phyloP scores from a whole-genome alignment of 2,888 invertebrate genomes.

The Spodoptera exigua region DNA sequence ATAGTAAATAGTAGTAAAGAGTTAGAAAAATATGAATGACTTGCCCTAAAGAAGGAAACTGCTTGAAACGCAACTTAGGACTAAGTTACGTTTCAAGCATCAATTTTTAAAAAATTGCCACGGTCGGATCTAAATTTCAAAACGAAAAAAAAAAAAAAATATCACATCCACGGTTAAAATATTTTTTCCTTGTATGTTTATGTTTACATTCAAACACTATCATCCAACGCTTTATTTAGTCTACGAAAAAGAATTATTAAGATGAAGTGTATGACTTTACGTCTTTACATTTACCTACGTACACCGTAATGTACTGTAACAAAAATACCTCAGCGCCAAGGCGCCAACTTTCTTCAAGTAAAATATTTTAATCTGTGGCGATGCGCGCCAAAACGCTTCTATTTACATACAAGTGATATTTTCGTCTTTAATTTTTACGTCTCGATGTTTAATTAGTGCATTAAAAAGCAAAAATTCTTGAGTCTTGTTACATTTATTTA shows the following conservation, averaged over 20 bases:
- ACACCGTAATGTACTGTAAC: conserved; percentile 26
- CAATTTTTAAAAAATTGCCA: conserved; percentile 39
- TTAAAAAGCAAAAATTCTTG: conserved; percentile 35
- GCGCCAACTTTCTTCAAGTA: conserved; percentile 41
- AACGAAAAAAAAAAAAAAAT: too few relatives aligned
- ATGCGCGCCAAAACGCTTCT: conserved; percentile 32
- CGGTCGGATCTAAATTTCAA: too few relatives aligned
- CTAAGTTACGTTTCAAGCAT: conserved; percentile 28
- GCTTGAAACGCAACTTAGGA: too few relatives aligned
- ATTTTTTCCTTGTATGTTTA: too few relatives aligned
- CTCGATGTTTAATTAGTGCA: conserved; percentile 35
- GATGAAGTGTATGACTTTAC: too few relatives aligned
- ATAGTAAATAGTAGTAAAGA: conserved; percentile 52
- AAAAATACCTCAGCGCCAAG: conserved; percentile 27
- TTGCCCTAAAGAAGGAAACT: conserved; percentile 49
- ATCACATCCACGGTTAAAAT: too few relatives aligned
- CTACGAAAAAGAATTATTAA: too few relatives aligned
- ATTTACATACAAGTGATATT: conserved; percentile 48
- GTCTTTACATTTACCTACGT: too few relatives aligned
- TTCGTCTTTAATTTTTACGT: conserved; percentile 37
- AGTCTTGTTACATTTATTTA: conserved; percentile 22
- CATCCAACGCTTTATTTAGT: too few relatives aligned
- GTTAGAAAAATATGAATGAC: conserved; percentile 49
- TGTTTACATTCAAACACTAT: too few relatives aligned
- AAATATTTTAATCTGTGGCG: conserved; percentile 50